Evolutionary conservation across 2,113 vertebrate genomes (phyloP).

Genomic region (Lanius ludovicianus): DNA sequence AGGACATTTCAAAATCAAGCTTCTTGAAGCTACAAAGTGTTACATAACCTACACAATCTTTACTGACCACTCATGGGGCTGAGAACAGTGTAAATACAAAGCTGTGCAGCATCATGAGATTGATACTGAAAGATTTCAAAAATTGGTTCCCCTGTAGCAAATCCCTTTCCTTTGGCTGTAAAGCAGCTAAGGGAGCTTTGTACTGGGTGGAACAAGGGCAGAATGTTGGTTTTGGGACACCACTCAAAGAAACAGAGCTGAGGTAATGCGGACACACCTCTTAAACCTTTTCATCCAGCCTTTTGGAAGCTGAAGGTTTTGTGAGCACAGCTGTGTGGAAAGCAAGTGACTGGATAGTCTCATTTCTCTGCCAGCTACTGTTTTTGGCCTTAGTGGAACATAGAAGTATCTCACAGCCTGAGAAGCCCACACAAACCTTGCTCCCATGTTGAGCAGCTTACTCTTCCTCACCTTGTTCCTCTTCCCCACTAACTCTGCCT

Average conservation of each 20-base stretch:
- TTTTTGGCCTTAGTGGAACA: not conserved
- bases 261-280: not conserved
- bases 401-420: not conserved
- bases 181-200: not conserved
- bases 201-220: not conserved
- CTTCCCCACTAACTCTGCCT: not conserved
- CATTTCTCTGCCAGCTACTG: not conserved
- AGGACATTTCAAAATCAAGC: not conserved
- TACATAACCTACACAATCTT: not conserved
- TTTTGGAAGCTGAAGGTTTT: not conserved
- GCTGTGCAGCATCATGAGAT: not conserved
- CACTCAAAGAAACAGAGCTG: not conserved
- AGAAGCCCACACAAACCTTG: not conserved
- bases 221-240: not conserved
- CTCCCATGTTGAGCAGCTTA: not conserved
- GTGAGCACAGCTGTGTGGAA: not conserved
- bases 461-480: not conserved
- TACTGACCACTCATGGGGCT: not conserved
- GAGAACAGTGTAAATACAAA: fast-evolving
- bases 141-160: not conserved
- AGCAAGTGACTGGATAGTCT: not conserved
- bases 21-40: not conserved
- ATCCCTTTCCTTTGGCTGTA: not conserved
- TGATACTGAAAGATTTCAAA: not conserved
- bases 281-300: not conserved